Percentiles rank a stretch among this genome's conserved stretches.
Conservation (phyloP, 2,888 invertebrate species). For the Tetramorium bicarinatum region DNA sequence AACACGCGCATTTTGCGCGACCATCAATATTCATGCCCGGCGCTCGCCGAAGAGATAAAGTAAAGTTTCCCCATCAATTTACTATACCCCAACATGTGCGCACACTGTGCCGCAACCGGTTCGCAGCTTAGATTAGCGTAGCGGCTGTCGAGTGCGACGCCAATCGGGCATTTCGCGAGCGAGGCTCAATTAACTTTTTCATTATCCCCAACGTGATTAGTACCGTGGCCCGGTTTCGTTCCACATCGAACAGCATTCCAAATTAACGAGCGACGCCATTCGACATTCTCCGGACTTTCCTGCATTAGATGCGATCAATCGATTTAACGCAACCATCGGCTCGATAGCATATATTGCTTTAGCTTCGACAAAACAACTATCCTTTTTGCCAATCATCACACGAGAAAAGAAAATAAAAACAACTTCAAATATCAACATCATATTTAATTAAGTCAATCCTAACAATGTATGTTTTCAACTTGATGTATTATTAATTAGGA, state of each 20-base stretch:
- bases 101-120: background rate
- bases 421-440: background rate
- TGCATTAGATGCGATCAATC: slow-evolving; percentile 38
- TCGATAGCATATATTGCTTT: slow-evolving; percentile 41
- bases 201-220: slow-evolving; percentile 62
- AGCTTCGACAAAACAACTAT: background rate
- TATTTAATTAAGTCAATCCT: background rate
- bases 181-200: slow-evolving; percentile 73
- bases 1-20: slow-evolving; percentile 36
- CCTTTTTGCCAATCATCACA: background rate
- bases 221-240: slow-evolving; percentile 54
- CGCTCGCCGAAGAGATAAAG: slow-evolving; percentile 27
- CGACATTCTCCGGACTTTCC: slow-evolving; percentile 54
- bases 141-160: slow-evolving; percentile 44
- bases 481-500: background rate
- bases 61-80: slow-evolving; percentile 52
- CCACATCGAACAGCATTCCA: slow-evolving; percentile 56
- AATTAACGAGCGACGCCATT: slow-evolving; percentile 66
- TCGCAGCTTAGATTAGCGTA: slow-evolving; percentile 23
- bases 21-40: slow-evolving; percentile 45
- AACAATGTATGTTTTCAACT: background rate
- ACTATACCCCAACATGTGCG: background rate
- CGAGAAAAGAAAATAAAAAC: background rate
- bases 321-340: slow-evolving; percentile 48
- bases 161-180: slow-evolving; percentile 60